phyloP scores from a whole-genome alignment of 2,888 invertebrate genomes.

The Calameuta filiformis region DNA sequence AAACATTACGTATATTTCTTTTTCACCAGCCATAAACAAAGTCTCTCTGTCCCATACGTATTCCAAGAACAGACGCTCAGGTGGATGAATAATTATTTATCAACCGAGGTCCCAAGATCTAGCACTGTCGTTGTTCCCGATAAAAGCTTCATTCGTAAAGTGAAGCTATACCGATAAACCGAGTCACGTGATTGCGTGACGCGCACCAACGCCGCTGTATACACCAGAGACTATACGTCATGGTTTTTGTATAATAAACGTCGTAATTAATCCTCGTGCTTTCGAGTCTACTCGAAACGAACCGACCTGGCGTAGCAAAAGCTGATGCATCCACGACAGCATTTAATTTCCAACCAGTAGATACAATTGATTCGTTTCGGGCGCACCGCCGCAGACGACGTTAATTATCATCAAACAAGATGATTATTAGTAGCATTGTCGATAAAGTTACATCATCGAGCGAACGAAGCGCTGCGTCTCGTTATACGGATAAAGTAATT shows the following conservation, averaged over 20 bases:
- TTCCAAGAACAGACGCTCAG: background rate
- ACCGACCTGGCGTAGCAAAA: background rate
- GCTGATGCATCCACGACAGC: background rate
- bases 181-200: constrained; percentile 3
- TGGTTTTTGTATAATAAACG: constrained; percentile 5
- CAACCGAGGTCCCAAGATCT: background rate
- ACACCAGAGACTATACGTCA: background rate
- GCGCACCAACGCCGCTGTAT: background rate
- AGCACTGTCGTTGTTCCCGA: background rate
- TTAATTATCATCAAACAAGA: background rate
- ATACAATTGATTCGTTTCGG: background rate
- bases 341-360: background rate
- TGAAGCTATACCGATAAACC: background rate
- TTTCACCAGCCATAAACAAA: too few species aligned
- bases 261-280: background rate
- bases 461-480: background rate
- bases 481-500: background rate
- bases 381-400: background rate
- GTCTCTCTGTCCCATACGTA: background rate
- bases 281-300: background rate
- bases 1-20: too few species aligned
- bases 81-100: background rate
- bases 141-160: background rate
- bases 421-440: background rate
- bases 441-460: background rate